phyloP scores from a whole-genome alignment of 1,140 invertebrate genomes.

The Drosophila funebris region DNA sequence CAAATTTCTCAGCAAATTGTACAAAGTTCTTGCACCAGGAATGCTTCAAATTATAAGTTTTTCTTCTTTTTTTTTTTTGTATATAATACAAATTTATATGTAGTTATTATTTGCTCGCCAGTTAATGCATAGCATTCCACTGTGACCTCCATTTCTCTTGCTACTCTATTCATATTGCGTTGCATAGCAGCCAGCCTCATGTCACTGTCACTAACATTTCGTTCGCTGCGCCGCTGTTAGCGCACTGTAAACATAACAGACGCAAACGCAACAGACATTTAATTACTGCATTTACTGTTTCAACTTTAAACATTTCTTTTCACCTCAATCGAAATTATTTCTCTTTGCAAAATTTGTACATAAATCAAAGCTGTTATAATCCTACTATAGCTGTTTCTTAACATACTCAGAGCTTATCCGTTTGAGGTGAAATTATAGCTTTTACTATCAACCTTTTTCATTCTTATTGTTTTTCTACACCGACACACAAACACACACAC shows the following conservation, averaged over 20 bases:
- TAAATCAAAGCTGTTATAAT: too few species aligned
- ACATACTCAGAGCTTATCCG: background rate
- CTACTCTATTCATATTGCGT: slow-evolving; percentile 1
- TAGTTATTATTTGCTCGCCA: slow-evolving; percentile 2
- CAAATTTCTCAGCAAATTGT: slow-evolving; percentile 6
- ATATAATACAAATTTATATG: slow-evolving; percentile 25
- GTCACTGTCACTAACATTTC: slow-evolving; percentile 47
- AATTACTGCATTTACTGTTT: background rate
- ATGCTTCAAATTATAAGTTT: slow-evolving; percentile 5
- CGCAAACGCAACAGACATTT: background rate
- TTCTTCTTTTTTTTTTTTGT: slow-evolving; percentile 9
- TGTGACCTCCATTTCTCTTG: slow-evolving; percentile 18
- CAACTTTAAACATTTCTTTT: background rate
- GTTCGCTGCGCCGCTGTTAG: slow-evolving; percentile 16
- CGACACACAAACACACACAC: slow-evolving; percentile 17
- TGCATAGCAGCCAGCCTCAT: slow-evolving; percentile 38
- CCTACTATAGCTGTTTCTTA: background rate
- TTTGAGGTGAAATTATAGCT: background rate
- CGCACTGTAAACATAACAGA: slow-evolving; percentile 21
- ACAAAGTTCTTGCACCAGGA: slow-evolving; percentile 25
- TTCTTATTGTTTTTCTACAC: slow-evolving; percentile 43
- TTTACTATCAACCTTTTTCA: slow-evolving; percentile 26
- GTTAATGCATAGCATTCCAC: slow-evolving; percentile 18
- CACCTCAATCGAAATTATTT: background rate
- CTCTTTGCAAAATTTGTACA: background rate